Evolutionary conservation across 2,888 invertebrate genomes (phyloP).

Genomic region (Acleris holmiana): DNA sequence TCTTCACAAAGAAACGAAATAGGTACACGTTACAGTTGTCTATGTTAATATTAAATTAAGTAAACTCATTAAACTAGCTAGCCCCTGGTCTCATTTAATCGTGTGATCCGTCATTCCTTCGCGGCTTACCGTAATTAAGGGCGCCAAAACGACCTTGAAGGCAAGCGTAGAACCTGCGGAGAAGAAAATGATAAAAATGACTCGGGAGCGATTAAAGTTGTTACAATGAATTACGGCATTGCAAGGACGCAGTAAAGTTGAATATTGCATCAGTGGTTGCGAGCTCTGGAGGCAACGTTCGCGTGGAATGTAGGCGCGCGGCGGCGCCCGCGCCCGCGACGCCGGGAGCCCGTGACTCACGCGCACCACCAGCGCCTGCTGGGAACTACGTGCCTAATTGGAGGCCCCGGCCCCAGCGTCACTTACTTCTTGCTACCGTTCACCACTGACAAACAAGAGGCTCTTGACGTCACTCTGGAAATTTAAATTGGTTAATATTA

Average conservation of each 20-base stretch:
- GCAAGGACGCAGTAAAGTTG: constrained; percentile 84
- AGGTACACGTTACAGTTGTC: constrained; percentile 21
- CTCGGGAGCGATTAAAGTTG: constrained; percentile 73
- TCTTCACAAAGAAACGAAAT: constrained; percentile 3
- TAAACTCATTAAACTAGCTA: constrained; percentile 14
- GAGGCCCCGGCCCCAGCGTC: constrained; percentile 35
- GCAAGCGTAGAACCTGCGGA: constrained; percentile 62
- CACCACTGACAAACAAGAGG: constrained; percentile 42
- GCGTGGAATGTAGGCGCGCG: constrained; percentile 75
- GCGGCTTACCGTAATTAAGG: constrained; percentile 68
- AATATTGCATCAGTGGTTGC: constrained; percentile 81
- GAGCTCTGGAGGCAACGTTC: constrained; percentile 77
- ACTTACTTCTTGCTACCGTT: constrained; percentile 55
- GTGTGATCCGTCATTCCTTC: constrained; percentile 57
- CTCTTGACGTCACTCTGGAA: constrained; percentile 59
- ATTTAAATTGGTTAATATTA: constrained; percentile 33
- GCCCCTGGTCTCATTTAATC: constrained; percentile 55
- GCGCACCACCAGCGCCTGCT: constrained; percentile 48
- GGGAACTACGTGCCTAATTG: constrained; percentile 72
- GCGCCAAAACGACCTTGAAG: constrained; percentile 73
- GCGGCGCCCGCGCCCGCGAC: constrained; percentile 50
- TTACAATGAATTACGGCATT: constrained; percentile 84
- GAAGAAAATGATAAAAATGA: constrained; percentile 75
- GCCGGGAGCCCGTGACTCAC: constrained; percentile 65
- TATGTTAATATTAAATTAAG: constrained; percentile 32